Evolutionary conservation across 2,113 vertebrate species (phyloP), one percentile per base, ranked within the genome.

Genomic region (Phasianus colchicus): DNA sequence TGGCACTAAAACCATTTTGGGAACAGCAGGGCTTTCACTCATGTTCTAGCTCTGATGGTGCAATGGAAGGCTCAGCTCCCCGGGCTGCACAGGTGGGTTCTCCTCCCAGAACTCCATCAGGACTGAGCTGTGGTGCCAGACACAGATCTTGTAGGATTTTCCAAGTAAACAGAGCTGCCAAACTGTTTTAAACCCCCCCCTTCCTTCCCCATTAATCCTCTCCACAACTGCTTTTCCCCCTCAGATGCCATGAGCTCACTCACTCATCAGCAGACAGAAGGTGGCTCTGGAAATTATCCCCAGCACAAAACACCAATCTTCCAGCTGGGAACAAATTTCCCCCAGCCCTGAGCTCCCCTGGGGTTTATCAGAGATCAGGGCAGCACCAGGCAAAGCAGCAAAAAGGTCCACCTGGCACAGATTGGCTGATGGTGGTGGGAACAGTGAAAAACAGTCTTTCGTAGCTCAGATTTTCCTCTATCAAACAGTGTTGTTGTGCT

Each of bases 361-460:
- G 18, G 82, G 85, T 91, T 95, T 94, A 92, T 66, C 79, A 79
- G 80, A 90, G 94, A 94, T 93, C 95, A 96, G 85, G 73, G 80
- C 83, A 88, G 77, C 22, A 0, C 6, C 27, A 75, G 55, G 67
- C 75, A 86, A 89, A 91, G 82, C 15, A 34, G 36, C 34, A 34
- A 58, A 78, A 91, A 82, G 50, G 76, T 87, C 65, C 50, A 15
- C 50, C 50, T 52, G 25, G 50, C 50, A 52, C 24, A 52, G 20
- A 54, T 9, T 54, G 52, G 25, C 52, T 30, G 29, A 55, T 17
- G 52, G 52, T 32, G 54, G 29, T 18, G 54, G 29, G 15, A 18
- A 55, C 30, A 30, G 8, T 18, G 5, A 52, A 52, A 52, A 52
- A 17, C 52, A 55, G 27, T 6, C 6, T 18, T 54, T 32, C 6